A percentile compares a stretch with the other conserved stretches of the same genome.
These are phyloP conservation scores for Ethmia dodecea DNA, from an alignment of 2,888 invertebrate genomes.

Conservation along the genomic window DNA sequence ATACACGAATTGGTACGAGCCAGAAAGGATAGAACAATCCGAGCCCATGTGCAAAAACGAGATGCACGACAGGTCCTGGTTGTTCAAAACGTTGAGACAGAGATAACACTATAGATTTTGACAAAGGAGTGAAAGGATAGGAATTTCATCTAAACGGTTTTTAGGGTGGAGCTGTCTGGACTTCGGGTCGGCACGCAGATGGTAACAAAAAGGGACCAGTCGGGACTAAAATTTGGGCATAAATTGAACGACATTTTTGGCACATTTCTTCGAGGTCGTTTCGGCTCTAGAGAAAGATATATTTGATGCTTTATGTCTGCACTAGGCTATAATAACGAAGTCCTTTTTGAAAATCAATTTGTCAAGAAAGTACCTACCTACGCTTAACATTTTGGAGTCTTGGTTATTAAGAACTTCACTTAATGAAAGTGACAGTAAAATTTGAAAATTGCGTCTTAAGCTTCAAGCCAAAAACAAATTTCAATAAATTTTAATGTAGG, in stretches of 20 bases:
- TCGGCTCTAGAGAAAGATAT: slow-evolving; percentile 35
- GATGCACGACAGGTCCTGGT: slow-evolving; percentile 64
- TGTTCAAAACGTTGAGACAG: slow-evolving; percentile 57
- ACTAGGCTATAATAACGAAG: background rate
- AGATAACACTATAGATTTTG: slow-evolving; percentile 56
- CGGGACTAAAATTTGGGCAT: slow-evolving; percentile 68
- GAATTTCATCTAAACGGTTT: slow-evolving; percentile 67
- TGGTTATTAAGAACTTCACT: too few species aligned
- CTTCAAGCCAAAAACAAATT: too few species aligned
- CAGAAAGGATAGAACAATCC: slow-evolving; percentile 64
- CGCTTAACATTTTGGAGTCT: too few species aligned
- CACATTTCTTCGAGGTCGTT: slow-evolving; percentile 49
- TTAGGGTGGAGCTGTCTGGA: slow-evolving; percentile 78
- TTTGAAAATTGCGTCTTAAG: too few species aligned
- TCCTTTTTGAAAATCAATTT: too few species aligned
- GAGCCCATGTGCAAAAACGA: slow-evolving; percentile 58
- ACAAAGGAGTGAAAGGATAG: slow-evolving; percentile 60
- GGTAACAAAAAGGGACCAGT: slow-evolving; percentile 72
- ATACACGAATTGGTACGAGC: slow-evolving; percentile 70
- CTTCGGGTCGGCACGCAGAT: slow-evolving; percentile 66
- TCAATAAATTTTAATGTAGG: too few species aligned
- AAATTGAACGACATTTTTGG: slow-evolving; percentile 76
- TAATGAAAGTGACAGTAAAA: too few species aligned
- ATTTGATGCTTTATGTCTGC: background rate
- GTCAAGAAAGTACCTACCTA: too few species aligned